Evolutionary conservation across 2,797 vertebrate genomes (phyloP).

Genomic region (Euthynnus affinis): DNA sequence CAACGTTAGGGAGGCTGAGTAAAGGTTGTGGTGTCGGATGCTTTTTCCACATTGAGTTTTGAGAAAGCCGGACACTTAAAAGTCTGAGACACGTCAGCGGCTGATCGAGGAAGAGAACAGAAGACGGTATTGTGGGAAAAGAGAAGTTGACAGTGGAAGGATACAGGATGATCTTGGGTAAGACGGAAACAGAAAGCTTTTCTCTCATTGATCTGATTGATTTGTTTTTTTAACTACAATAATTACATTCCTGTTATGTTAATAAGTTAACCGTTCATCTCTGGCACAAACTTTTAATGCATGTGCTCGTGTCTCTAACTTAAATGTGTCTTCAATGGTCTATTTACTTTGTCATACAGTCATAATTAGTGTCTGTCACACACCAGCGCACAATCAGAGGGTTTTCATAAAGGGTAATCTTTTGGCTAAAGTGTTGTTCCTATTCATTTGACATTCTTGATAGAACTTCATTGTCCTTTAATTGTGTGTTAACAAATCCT

Average conservation of each 20-base stretch:
- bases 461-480: not conserved
- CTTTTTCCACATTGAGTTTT: conserved; percentile 54
- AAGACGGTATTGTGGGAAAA: conserved; percentile 54
- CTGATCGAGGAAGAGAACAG: conserved; percentile 40
- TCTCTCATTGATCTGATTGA: conserved; percentile 35
- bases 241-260: conserved; percentile 13
- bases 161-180: conserved; percentile 84
- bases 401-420: conserved; percentile 7
- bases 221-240: conserved; percentile 6
- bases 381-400: not conserved
- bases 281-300: conserved; percentile 57
- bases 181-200: conserved; percentile 53
- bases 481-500: not conserved
- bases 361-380: not conserved
- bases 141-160: conserved; percentile 73
- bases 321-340: not conserved
- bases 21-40: conserved; percentile 58
- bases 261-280: conserved; percentile 15
- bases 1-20: conserved; percentile 52
- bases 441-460: not conserved
- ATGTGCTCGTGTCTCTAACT: conserved; percentile 15
- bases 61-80: conserved; percentile 42
- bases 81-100: conserved; percentile 55
- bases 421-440: not conserved
- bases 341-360: not conserved